Evolutionary conservation across 2,888 invertebrate species (phyloP), one percentile per base, ranked within the genome.

Genomic region (Acleris laterana): DNA sequence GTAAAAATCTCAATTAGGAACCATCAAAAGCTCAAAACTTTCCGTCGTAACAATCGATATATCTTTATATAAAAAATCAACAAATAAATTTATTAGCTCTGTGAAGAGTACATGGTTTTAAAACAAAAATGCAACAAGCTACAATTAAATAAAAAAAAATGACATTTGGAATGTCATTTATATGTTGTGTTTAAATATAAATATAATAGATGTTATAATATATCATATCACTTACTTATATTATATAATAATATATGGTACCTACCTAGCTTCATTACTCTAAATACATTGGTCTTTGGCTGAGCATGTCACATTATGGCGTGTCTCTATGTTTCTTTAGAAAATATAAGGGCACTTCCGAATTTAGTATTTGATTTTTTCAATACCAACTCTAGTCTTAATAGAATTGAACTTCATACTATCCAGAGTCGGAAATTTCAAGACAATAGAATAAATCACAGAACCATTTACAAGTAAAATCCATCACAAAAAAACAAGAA

Each of bases 241-340:
- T 81, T 83, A 85, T 74, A 73, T 70, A 57, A 82, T 78, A 70
- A 68, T 72, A 84, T 84, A 85, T 77, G 83, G 83, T 84, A 83
- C 81, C 88, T 90, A 91, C 80, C 89, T 92, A 92, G 87, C 86
- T 79, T 87, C 73, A 81, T 82, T 90, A 90, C 80, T 82, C 88
- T 91, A 90, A 85, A 85, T 85, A 89, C 87, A 89, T 89, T 92
- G 92, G 92, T 93, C 92, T 93, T 92, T 91, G 90, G 91, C 89
- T 91, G 91, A 90, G 90, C 90, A 84, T 90, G 88, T 90, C 84
- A 90, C 87, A 80, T 85, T 89, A 91, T 91, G 91, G 91, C 90
- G 83, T 88, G 83, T 83, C 79, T 85, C 84, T 87, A 25, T 25
- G 83, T 87, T 82, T 83, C 77, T 85, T 84, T 88, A 85, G 87